Percentiles rank a stretch among this genome's conserved stretches.
phyloP scores from a whole-genome alignment of 2,888 invertebrate species.

The Spisula solida region DNA sequence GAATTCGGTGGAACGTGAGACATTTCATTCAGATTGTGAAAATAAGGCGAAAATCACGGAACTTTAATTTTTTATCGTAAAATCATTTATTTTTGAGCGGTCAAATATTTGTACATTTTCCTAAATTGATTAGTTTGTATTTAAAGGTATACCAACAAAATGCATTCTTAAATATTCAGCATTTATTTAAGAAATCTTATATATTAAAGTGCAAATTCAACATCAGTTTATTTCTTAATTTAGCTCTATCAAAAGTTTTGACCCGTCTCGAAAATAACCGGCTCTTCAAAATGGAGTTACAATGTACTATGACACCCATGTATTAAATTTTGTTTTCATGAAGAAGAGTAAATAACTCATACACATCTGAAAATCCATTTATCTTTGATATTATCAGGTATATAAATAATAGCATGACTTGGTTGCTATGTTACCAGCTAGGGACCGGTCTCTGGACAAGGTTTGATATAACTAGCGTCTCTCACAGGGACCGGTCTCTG shows the following conservation, averaged over 20 bases:
- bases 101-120: not conserved
- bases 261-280: not conserved
- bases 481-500: too few relatives aligned
- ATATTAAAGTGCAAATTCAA: too few relatives aligned
- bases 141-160: not conserved
- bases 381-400: slow-evolving; percentile 19
- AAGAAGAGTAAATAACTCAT: slow-evolving; percentile 10
- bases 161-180: not conserved
- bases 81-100: slow-evolving; percentile 3
- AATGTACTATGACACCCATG: not conserved
- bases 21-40: slow-evolving; percentile 8
- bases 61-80: not conserved
- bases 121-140: not conserved
- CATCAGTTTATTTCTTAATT: not conserved
- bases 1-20: not conserved
- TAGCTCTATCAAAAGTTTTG: too few relatives aligned
- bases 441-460: not conserved
- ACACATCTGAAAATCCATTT: slow-evolving; percentile 4
- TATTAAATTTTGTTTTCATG: slow-evolving; percentile 19
- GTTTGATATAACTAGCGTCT: not conserved
- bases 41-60: not conserved
- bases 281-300: slow-evolving; percentile 8
- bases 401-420: not conserved
- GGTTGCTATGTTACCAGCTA: not conserved
- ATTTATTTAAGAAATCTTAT: not conserved